Evolutionary conservation across 2,113 vertebrate genomes (phyloP).

Genomic region (Cinclus mexicanus): DNA sequence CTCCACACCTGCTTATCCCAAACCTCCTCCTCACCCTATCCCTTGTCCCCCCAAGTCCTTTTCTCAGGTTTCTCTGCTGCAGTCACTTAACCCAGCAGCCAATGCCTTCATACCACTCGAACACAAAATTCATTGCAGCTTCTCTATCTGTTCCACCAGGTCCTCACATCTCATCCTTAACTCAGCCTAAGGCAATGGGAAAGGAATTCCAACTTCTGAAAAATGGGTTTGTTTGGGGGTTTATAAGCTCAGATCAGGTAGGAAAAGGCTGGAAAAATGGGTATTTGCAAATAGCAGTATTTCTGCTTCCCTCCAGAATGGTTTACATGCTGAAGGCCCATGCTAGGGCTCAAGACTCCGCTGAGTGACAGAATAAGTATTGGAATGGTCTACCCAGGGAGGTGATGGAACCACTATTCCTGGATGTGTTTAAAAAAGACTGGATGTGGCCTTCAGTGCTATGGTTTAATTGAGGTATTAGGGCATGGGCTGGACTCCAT

Average conservation of each 20-base stretch:
- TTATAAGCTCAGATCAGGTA: neutral
- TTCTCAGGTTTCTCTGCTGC: neutral
- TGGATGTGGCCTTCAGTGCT: too few species aligned
- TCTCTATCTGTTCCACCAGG: neutral
- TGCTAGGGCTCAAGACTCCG: neutral
- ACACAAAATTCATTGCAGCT: neutral
- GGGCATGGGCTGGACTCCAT: too few species aligned
- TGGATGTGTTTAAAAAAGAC: too few species aligned
- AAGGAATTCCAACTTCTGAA: neutral
- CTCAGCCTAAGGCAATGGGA: neutral
- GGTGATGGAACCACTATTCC: too few species aligned
- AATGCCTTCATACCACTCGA: neutral
- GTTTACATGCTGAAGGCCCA: neutral
- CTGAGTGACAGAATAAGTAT: neutral
- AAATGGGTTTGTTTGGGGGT: neutral
- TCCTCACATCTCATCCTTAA: neutral
- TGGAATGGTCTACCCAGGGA: too few species aligned
- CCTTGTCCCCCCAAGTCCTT: neutral
- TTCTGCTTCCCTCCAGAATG: neutral
- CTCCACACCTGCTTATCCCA: neutral
- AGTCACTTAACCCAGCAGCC: neutral
- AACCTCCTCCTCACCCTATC: rapidly evolving
- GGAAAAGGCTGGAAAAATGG: neutral
- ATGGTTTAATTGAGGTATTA: too few species aligned
- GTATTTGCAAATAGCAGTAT: neutral